Conservation (phyloP, 1,140 invertebrate genomes). For the Thereuonema tuberculata region DNA sequence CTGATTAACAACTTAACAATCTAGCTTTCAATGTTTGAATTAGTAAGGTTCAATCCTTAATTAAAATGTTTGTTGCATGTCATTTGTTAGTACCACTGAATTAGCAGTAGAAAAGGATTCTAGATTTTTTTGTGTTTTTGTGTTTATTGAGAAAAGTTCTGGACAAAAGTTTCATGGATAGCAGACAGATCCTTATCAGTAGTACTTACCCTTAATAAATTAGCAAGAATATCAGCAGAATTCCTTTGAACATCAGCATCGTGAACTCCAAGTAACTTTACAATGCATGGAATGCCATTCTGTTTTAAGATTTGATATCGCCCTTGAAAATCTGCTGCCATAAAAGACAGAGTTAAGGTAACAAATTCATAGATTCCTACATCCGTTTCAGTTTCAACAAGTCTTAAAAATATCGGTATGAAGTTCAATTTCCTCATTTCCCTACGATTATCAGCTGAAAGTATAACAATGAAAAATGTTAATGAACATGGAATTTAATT, state of each 20-base stretch:
- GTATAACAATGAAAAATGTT: too few species aligned
- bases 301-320: not conserved
- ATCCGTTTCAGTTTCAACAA: too few species aligned
- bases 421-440: too few species aligned
- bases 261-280: not conserved
- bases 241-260: constrained; percentile 4
- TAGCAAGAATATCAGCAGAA: not conserved
- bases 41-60: too few species aligned
- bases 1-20: not conserved
- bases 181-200: not conserved
- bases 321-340: not conserved
- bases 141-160: not conserved
- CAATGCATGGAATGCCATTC: not conserved
- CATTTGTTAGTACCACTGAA: not conserved
- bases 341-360: not conserved
- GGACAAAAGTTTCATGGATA: not conserved
- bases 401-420: too few species aligned
- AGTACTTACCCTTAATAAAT: not conserved
- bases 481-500: too few species aligned
- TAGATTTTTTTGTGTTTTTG: not conserved
- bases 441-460: too few species aligned
- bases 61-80: not conserved
- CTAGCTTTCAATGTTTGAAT: not conserved
- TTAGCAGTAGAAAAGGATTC: too few species aligned
- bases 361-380: not conserved